These are phyloP conservation scores for Parapsyche elsis DNA, from an alignment of 1,140 invertebrate species.

Conservation along the genomic window DNA sequence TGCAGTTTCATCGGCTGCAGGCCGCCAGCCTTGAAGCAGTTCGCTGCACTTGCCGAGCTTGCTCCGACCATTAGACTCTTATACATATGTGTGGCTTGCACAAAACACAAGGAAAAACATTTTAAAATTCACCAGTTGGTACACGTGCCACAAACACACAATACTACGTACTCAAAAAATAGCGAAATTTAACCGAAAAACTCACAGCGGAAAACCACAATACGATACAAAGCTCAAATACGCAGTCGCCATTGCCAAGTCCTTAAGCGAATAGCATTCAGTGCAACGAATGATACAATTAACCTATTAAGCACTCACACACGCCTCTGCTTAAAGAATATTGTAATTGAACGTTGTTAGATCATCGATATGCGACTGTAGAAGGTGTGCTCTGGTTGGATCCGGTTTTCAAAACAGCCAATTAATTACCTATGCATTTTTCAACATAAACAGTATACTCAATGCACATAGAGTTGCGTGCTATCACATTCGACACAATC, in stretches of 20 bases:
- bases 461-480: neutral
- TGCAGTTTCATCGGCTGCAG: constrained; percentile 21
- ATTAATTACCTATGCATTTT: neutral
- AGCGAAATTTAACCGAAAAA: too few species aligned
- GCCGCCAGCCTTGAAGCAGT: constrained; percentile 41
- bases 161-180: too few species aligned
- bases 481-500: too few species aligned
- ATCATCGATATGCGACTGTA: neutral
- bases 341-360: neutral
- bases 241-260: too few species aligned
- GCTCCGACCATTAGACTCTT: neutral
- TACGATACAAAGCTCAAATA: too few species aligned
- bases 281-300: neutral
- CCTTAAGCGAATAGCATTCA: neutral
- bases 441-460: neutral
- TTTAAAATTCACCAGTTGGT: too few species aligned
- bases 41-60: constrained; percentile 38
- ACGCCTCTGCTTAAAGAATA: neutral
- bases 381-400: neutral
- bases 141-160: too few species aligned
- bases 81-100: too few species aligned
- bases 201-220: too few species aligned
- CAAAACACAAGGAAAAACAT: too few species aligned
- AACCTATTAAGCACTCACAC: neutral
- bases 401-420: neutral